phyloP scores from a whole-genome alignment of 1,140 invertebrate species.

The Polypedilum vanderplanki region DNA sequence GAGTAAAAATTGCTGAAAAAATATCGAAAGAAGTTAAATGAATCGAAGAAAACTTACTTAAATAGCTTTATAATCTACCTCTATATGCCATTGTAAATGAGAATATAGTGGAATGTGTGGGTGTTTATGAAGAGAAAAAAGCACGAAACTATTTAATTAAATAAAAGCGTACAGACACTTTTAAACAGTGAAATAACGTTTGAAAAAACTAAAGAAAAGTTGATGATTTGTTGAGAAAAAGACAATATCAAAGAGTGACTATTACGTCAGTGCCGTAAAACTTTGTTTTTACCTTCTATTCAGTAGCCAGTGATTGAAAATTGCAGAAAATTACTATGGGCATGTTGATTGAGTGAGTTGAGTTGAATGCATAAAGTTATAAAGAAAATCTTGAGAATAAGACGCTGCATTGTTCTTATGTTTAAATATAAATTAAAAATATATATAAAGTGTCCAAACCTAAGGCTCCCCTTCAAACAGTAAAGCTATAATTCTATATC shows the following conservation, averaged over 20 bases:
- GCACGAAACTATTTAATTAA: background rate
- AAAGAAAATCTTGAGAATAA: background rate
- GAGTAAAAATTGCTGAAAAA: background rate
- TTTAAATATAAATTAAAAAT: background rate
- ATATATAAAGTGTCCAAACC: background rate
- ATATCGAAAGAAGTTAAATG: background rate
- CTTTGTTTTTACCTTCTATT: background rate
- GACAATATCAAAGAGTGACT: background rate
- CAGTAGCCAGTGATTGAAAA: conserved; percentile 9
- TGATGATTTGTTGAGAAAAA: background rate
- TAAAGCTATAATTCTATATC: background rate
- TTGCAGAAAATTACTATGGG: conserved; percentile 23
- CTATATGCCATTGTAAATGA: background rate
- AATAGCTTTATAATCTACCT: background rate
- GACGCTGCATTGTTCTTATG: background rate
- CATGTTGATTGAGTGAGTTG: conserved; percentile 27
- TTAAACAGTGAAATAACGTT: background rate
- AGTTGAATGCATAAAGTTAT: background rate
- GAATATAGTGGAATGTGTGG: background rate
- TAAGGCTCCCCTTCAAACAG: background rate
- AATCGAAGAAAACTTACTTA: background rate
- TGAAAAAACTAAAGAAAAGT: background rate
- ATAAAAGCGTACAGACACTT: background rate
- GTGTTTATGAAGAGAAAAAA: conserved; percentile 4
- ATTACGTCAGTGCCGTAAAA: background rate